A percentile compares a stretch with the other conserved stretches of the same genome.
Conservation (phyloP, 2,888 invertebrate species). For the Sphinx pinastri region DNA sequence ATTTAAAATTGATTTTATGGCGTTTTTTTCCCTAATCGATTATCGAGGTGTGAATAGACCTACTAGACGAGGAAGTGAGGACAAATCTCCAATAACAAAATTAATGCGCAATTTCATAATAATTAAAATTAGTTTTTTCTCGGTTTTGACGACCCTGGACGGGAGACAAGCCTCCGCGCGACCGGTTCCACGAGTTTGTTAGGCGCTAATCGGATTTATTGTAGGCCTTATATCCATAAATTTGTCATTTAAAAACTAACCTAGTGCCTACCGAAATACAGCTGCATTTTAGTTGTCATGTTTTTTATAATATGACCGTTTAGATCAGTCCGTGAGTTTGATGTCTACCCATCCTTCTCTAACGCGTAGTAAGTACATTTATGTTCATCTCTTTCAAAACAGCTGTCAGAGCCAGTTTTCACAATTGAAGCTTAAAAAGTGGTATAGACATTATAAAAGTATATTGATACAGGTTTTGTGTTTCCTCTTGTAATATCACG, state of each 20-base stretch:
- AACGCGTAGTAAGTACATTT: constrained; percentile 27
- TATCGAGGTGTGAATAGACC: constrained; percentile 18
- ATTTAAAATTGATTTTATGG: neutral
- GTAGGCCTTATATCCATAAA: constrained; percentile 34
- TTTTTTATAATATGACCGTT: constrained; percentile 35
- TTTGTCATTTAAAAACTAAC: constrained; percentile 34
- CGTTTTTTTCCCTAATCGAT: neutral
- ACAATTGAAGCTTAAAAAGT: constrained; percentile 64
- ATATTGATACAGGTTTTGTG: constrained; percentile 32
- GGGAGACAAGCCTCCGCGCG: constrained; percentile 67
- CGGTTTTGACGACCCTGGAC: constrained; percentile 59
- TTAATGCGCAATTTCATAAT: constrained; percentile 39
- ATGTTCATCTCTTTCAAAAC: constrained; percentile 49
- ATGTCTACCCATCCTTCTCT: constrained; percentile 38
- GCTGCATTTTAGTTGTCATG: constrained; percentile 29
- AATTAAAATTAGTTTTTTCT: constrained; percentile 39
- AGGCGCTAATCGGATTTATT: constrained; percentile 40
- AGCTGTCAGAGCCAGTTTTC: constrained; percentile 72
- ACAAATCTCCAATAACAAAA: constrained; percentile 37
- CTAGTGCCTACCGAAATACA: constrained; percentile 26
- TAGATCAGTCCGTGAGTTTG: constrained; percentile 23
- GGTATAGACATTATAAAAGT: constrained; percentile 41
- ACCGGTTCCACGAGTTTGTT: constrained; percentile 66
- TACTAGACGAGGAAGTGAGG: constrained; percentile 31
- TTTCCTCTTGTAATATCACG: constrained; percentile 29